These are phyloP conservation scores for Tenebrio molitor DNA, from an alignment of 1,140 invertebrate species.

Conservation along the genomic window DNA sequence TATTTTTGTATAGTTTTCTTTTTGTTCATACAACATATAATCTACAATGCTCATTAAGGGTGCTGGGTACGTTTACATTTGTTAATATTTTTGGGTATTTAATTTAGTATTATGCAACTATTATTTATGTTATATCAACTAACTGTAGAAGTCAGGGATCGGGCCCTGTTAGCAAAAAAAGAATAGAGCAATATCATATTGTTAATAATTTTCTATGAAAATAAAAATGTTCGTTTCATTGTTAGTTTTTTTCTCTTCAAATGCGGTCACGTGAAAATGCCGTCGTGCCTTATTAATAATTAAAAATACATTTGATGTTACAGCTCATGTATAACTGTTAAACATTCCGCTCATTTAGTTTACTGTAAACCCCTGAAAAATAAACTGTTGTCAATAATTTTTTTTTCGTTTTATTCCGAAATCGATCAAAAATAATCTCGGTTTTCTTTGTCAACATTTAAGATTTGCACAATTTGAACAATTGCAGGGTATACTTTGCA, in stretches of 20 bases:
- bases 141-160: not conserved
- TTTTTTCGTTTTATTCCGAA: not conserved
- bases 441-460: no score
- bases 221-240: conserved; percentile 21
- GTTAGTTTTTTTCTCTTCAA: conserved; percentile 40
- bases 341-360: conserved; percentile 50
- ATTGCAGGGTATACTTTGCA: no score
- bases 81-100: conserved; percentile 34
- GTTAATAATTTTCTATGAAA: conserved; percentile 45
- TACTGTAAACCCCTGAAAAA: conserved; percentile 47
- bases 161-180: conserved; percentile 4
- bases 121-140: conserved; percentile 5
- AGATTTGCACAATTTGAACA: no score
- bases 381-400: conserved; percentile 48
- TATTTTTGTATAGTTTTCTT: conserved; percentile 49
- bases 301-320: conserved; percentile 34
- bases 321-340: conserved; percentile 19
- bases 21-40: no score
- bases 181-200: conserved; percentile 46
- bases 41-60: conserved; percentile 49
- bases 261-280: conserved; percentile 4
- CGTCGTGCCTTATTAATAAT: conserved; percentile 49
- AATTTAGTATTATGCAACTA: conserved; percentile 38
- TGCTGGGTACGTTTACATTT: conserved; percentile 50
- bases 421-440: no score